Evolutionary conservation across 2,888 invertebrate genomes (phyloP).

Genomic region (Minunthozetes semirufus): DNA sequence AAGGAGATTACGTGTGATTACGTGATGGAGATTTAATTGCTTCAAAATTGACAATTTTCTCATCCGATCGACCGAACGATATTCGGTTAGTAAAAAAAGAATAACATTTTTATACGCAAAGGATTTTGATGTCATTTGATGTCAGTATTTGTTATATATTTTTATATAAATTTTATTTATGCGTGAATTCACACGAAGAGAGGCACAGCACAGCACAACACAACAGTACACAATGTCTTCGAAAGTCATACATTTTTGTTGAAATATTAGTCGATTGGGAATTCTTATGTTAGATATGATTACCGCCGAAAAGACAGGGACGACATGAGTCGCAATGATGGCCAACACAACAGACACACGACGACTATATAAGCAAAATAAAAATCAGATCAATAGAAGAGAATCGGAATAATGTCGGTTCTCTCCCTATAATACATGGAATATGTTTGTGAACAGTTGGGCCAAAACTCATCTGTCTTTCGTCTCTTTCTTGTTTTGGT

Average conservation of each 20-base stretch:
- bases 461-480: slow-evolving; percentile 13
- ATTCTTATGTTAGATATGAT: neutral
- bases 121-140: slow-evolving; percentile 18
- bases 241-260: neutral
- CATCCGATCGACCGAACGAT: neutral
- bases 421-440: neutral
- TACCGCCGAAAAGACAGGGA: neutral
- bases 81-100: neutral
- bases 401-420: neutral
- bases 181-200: neutral
- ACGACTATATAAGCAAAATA: neutral
- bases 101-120: neutral
- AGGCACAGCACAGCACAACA: no score
- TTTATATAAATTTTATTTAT: slow-evolving; percentile 18
- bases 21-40: slow-evolving; percentile 12
- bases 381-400: slow-evolving; percentile 13
- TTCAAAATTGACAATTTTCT: slow-evolving; percentile 22
- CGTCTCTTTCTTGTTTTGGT: neutral
- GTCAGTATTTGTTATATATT: slow-evolving; percentile 10
- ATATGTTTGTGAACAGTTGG: neutral
- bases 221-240: neutral
- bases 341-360: neutral
- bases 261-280: slow-evolving; percentile 15
- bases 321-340: slow-evolving; percentile 2
- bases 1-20: neutral